A percentile compares a stretch with the other conserved stretches of the same genome.
phyloP scores from a whole-genome alignment of 2,797 vertebrate species.

The Eptatretus atami region DNA sequence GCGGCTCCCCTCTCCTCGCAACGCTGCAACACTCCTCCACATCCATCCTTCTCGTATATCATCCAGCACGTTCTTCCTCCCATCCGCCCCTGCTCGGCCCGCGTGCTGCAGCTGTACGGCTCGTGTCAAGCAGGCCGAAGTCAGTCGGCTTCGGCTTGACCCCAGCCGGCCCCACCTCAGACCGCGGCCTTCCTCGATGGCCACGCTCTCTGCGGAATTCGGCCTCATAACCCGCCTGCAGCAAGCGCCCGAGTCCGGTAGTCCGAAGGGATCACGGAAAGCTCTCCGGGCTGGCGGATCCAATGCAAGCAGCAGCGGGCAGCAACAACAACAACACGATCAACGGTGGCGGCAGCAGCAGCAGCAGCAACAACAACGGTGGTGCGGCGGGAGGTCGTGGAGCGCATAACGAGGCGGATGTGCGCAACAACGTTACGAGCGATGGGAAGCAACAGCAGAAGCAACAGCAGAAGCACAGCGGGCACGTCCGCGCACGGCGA shows the following conservation, averaged over 20 bases:
- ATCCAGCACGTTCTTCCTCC: too few species aligned
- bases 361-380: slow-evolving; percentile 17
- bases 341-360: slow-evolving; percentile 15
- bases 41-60: too few species aligned
- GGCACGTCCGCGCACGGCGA: slow-evolving; percentile 70
- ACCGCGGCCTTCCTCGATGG: slow-evolving; percentile 20
- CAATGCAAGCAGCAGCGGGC: background rate
- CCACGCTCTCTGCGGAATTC: slow-evolving; percentile 78
- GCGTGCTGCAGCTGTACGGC: too few species aligned
- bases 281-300: background rate
- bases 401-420: slow-evolving; percentile 10
- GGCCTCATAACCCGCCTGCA: slow-evolving; percentile 51
- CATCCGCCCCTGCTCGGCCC: too few species aligned
- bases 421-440: slow-evolving; percentile 9
- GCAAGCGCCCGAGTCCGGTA: slow-evolving; percentile 4
- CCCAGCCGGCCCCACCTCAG: too few species aligned
- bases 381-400: slow-evolving; percentile 13
- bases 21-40: too few species aligned
- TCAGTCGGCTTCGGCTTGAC: too few species aligned
- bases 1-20: too few species aligned
- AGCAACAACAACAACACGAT: background rate
- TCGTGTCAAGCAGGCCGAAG: too few species aligned
- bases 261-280: background rate
- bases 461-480: slow-evolving; percentile 55
- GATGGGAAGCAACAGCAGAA: slow-evolving; percentile 18